phyloP scores from a whole-genome alignment of 2,797 vertebrate genomes.

The Rousettus madagascariensis region DNA sequence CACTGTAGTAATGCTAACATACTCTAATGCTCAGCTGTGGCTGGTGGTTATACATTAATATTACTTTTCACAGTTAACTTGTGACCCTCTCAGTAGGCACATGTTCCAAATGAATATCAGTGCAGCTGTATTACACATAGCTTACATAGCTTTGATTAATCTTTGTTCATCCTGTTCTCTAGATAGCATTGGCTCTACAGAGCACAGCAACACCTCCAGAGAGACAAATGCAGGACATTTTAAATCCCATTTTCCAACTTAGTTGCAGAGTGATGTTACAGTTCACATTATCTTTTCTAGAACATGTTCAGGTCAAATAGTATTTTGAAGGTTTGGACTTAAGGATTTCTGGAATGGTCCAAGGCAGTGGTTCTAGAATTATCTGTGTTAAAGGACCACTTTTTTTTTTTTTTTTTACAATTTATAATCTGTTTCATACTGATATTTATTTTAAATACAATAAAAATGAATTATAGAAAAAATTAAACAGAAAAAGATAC shows the following conservation, averaged over 20 bases:
- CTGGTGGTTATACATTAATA: constrained; percentile 72
- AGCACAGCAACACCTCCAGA: neutral
- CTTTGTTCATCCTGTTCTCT: neutral
- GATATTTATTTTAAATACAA: neutral
- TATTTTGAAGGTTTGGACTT: neutral
- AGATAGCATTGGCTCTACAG: neutral
- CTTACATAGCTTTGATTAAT: constrained; percentile 12
- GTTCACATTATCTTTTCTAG: neutral
- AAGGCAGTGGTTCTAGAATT: neutral
- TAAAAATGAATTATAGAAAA: constrained; percentile 2
- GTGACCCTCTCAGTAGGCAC: constrained; percentile 54
- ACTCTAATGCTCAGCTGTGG: constrained; percentile 70
- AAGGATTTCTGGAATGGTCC: neutral
- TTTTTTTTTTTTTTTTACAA: neutral
- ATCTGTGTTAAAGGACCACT: neutral
- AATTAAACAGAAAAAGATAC: neutral
- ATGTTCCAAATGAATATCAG: constrained; percentile 65
- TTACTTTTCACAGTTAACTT: constrained; percentile 80
- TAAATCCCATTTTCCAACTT: neutral
- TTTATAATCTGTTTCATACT: neutral
- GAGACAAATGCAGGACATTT: neutral
- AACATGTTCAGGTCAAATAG: neutral
- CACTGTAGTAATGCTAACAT: constrained; percentile 49
- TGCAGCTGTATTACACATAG: constrained; percentile 70
- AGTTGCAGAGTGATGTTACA: neutral